These are phyloP conservation scores for Hypsopygia costalis DNA, from an alignment of 2,888 invertebrate species.

Conservation along the genomic window DNA sequence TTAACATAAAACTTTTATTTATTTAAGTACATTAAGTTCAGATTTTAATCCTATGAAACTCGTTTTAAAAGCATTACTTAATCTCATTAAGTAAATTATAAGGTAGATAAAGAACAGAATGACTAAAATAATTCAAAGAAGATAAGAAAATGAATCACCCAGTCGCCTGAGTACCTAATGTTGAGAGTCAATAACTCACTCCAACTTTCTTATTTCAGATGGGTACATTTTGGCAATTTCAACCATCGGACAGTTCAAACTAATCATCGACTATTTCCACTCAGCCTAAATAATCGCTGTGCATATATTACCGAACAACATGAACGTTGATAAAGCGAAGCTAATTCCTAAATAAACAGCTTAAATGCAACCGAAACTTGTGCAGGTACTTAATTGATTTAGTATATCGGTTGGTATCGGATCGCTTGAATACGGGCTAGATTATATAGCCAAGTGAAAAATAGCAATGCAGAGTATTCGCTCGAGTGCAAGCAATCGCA, in stretches of 20 bases:
- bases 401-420: conserved; percentile 33
- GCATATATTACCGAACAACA: conserved; percentile 23
- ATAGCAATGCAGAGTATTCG: conserved; percentile 34
- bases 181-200: background rate
- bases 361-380: conserved; percentile 50
- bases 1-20: too few species aligned
- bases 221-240: conserved; percentile 10
- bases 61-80: too few species aligned
- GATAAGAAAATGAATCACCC: too few species aligned
- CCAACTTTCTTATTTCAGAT: conserved; percentile 1
- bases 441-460: conserved; percentile 35
- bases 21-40: too few species aligned
- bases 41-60: too few species aligned
- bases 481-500: conserved; percentile 36
- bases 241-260: conserved; percentile 14
- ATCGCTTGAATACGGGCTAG: conserved; percentile 33
- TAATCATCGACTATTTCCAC: conserved; percentile 19
- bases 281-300: conserved; percentile 24
- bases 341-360: conserved; percentile 46
- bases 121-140: too few species aligned
- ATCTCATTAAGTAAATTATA: too few species aligned
- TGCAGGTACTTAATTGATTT: conserved; percentile 50
- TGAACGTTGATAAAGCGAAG: conserved; percentile 26
- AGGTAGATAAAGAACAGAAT: too few species aligned
- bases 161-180: too few species aligned